A percentile compares a stretch with the other conserved stretches of the same genome.
phyloP scores from a whole-genome alignment of 2,888 invertebrate genomes.

The Platynereis dumerilii region DNA sequence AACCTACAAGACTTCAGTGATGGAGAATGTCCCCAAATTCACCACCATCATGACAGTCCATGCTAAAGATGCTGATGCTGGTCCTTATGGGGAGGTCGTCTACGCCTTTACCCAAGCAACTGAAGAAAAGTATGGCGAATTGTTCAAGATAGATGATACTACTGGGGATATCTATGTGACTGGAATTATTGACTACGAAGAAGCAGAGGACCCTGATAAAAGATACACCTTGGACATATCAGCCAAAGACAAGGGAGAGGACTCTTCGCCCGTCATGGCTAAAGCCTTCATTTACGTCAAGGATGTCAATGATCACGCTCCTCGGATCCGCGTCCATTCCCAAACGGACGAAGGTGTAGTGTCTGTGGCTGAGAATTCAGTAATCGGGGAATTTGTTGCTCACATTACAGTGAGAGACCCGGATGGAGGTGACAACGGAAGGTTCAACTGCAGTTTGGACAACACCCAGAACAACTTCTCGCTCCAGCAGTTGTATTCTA shows the following conservation, averaged over 20 bases:
- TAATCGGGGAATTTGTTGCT: conserved; percentile 52
- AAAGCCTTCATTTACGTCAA: conserved; percentile 15
- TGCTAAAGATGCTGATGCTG: conserved; percentile 42
- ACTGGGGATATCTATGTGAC: conserved; percentile 28
- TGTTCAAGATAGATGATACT: conserved; percentile 21
- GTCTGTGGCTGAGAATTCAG: conserved; percentile 71
- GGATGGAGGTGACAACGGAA: conserved; percentile 27
- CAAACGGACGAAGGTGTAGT: not conserved
- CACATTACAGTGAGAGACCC: conserved; percentile 28
- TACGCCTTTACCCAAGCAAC: conserved; percentile 32
- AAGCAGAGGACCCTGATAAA: not conserved
- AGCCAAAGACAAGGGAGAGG: conserved; percentile 28
- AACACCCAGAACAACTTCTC: conserved; percentile 11
- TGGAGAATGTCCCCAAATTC: conserved; percentile 22
- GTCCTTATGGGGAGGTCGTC: conserved; percentile 37
- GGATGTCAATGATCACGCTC: conserved; percentile 24
- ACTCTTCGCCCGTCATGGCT: conserved; percentile 15
- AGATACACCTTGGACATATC: conserved; percentile 23
- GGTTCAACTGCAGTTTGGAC: conserved; percentile 23
- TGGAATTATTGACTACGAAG: conserved; percentile 31
- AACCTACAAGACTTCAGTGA: conserved; percentile 22
- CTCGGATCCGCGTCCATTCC: conserved; percentile 13
- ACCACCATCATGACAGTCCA: conserved; percentile 36
- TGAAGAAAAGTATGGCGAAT: conserved; percentile 12
- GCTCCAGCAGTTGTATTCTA: conserved; percentile 25